These are phyloP conservation scores for Chironomus tepperi DNA, from an alignment of 1,140 invertebrate species.

Conservation along the genomic window DNA sequence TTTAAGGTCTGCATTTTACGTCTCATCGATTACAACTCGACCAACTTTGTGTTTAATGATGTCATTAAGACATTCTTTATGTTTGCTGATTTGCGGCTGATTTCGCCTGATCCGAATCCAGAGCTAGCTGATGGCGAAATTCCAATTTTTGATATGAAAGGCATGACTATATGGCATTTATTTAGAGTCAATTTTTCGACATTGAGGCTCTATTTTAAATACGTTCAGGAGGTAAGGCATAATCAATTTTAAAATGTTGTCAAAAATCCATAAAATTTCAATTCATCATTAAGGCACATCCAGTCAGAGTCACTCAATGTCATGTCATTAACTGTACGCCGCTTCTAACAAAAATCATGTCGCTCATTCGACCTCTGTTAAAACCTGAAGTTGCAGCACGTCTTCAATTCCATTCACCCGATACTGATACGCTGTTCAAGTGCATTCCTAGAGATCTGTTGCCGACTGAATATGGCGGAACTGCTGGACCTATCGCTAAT, in stretches of 20 bases:
- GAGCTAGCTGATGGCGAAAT: constrained; percentile 49
- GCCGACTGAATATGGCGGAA: constrained; percentile 56
- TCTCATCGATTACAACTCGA: constrained; percentile 45
- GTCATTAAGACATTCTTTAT: constrained; percentile 59
- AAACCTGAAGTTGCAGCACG: constrained; percentile 45
- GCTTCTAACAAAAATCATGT: constrained; percentile 48
- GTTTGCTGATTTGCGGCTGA: constrained; percentile 55
- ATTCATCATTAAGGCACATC: constrained; percentile 43
- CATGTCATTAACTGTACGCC: constrained; percentile 53
- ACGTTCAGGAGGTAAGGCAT: constrained; percentile 49
- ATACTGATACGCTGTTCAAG: constrained; percentile 45
- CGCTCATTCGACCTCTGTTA: constrained; percentile 48
- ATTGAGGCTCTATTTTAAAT: constrained; percentile 57
- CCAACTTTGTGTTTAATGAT: constrained; percentile 55
- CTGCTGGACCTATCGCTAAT: constrained; percentile 45
- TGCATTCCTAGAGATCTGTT: constrained; percentile 51
- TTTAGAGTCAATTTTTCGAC: constrained; percentile 52
- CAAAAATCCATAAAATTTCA: too few relatives aligned
- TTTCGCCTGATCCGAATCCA: constrained; percentile 39
- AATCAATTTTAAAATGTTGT: too few relatives aligned
- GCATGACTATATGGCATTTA: constrained; percentile 51
- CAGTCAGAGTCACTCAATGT: constrained; percentile 55
- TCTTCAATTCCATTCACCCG: constrained; percentile 7
- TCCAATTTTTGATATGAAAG: constrained; percentile 58
- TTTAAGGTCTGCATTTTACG: constrained; percentile 49